Conservation (phyloP, 2,888 invertebrate species). For the Ectemnius cavifrons region DNA sequence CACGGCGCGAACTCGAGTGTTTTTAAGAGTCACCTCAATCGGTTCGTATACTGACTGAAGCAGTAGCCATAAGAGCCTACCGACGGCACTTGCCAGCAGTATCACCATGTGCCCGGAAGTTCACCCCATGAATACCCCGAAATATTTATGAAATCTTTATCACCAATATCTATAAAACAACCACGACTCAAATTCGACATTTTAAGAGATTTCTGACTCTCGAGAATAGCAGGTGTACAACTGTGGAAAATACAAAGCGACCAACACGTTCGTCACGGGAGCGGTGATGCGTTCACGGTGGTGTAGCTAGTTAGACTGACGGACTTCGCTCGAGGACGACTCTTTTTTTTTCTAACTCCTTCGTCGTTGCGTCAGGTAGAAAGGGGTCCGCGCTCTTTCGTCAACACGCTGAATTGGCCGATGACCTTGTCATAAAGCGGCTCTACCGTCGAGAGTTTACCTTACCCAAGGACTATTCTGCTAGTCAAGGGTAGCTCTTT, state of each 20-base stretch:
- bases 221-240: too few species aligned
- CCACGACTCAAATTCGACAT: too few species aligned
- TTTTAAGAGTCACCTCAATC: constrained; percentile 50
- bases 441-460: constrained; percentile 13
- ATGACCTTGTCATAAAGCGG: constrained; percentile 36
- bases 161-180: too few species aligned
- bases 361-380: constrained; percentile 39
- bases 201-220: too few species aligned
- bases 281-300: too few species aligned
- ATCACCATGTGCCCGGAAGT: not conserved
- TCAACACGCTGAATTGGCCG: constrained; percentile 4
- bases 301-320: too few species aligned
- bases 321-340: not conserved
- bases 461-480: not conserved
- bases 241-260: not conserved
- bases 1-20: constrained; percentile 71
- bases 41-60: constrained; percentile 38
- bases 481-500: not conserved
- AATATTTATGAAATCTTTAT: too few species aligned
- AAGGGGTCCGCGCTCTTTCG: constrained; percentile 14
- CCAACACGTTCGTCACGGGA: not conserved
- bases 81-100: too few species aligned
- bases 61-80: constrained; percentile 19
- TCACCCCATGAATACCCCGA: too few species aligned
- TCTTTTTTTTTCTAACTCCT: constrained; percentile 28